Evolutionary conservation across 2,797 vertebrate genomes (phyloP).

Genomic region (Gobionotothen gibberifrons): DNA sequence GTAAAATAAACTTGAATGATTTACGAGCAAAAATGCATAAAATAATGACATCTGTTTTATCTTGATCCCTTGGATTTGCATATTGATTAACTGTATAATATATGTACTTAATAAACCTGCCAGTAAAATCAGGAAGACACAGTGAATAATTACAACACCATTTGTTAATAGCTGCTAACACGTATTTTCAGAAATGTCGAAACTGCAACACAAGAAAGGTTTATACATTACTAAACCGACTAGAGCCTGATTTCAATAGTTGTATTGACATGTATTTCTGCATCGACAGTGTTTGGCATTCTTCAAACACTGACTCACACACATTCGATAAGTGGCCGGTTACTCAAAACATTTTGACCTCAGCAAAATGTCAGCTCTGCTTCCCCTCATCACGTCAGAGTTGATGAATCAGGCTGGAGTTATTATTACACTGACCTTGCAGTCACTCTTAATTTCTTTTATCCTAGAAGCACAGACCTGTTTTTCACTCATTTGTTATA

Average conservation of each 20-base stretch:
- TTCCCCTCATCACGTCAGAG: conserved; percentile 53
- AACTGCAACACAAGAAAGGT: no score
- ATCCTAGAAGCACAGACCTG: conserved; percentile 4
- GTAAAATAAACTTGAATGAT: neutral
- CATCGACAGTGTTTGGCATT: conserved; percentile 32
- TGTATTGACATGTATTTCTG: conserved; percentile 25
- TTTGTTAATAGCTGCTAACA: neutral
- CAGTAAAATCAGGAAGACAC: neutral
- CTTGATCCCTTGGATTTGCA: neutral
- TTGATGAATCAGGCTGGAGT: conserved; percentile 44
- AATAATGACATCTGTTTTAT: neutral
- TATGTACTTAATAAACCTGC: neutral
- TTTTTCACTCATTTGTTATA: conserved; percentile 21
- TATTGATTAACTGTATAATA: neutral
- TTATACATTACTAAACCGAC: no score
- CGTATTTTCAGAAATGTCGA: neutral
- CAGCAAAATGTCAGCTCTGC: conserved; percentile 50
- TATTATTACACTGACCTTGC: conserved; percentile 25
- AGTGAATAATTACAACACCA: no score
- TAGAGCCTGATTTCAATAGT: neutral
- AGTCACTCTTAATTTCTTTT: conserved; percentile 30
- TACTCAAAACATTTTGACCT: conserved; percentile 64
- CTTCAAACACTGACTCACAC: conserved; percentile 29
- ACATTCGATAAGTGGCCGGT: conserved; percentile 52
- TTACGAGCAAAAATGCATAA: neutral